Evolutionary conservation across 2,797 vertebrate genomes (phyloP), one percentile per base, ranked within the genome.

Genomic region (Gadopsis bispinosus): DNA sequence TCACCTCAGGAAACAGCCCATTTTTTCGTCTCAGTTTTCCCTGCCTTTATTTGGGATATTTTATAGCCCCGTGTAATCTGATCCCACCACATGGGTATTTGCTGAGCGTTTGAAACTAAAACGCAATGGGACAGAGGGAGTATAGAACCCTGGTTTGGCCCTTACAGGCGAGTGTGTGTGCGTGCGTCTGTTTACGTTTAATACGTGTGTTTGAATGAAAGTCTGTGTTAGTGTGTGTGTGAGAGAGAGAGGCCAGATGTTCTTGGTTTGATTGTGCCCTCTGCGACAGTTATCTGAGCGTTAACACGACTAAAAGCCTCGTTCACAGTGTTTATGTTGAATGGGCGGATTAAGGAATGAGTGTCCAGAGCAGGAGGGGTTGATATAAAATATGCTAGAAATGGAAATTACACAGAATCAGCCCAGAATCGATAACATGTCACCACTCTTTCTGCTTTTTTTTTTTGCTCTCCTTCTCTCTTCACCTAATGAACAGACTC

Each of bases 41-140:
- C 68, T 90, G 92, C 87, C 91, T 94, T 94, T 92, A 94, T 94
- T 94, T 93, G 93, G 92, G 93, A 91, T 93, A 94, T 93, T 94
- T 94, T 94, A 94, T 94, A 94, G 92, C 87, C 91, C 73, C 85
- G 14, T 92, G 92, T 92, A 94, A 94, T 85, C 77, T 4, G 90
- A 94, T 87, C 90, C 83, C 84, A 91, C 91, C 93, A 91, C 92
- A 90, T 92, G 93, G 92, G 94, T 91, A 94, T 94, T 94, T 86
- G 89, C 91, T 93, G 92, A 93, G 92, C 85, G 89, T 94, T 94
- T 94, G 92, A 94, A 94, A 94, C 89, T 93, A 81, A 93, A 94
- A 90, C 83, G 87, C 90, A 77, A 69, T 85, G 92, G 89, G 92
- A 92, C 86, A 86, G 91, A 91, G 93, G 89, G 91, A 94, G 88